Conservation (phyloP, 2,113 vertebrate genomes). For the Isurus oxyrinchus region DNA sequence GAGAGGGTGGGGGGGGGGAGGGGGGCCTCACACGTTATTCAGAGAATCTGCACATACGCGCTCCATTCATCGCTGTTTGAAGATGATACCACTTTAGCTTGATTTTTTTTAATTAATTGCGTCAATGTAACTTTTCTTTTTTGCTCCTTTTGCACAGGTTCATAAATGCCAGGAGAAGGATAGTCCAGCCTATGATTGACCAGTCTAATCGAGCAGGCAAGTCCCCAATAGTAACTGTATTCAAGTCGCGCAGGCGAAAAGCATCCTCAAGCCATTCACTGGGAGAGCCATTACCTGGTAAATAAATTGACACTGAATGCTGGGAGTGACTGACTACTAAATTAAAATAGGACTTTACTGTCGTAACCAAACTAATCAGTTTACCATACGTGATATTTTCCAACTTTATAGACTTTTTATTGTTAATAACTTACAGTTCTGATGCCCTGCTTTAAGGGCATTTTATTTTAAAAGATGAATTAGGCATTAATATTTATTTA, state of each 20-base stretch:
- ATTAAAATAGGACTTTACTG: conserved; percentile 51
- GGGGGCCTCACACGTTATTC: not conserved
- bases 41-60: not conserved
- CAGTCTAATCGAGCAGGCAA: conserved; percentile 99
- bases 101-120: not conserved
- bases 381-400: conserved; percentile 44
- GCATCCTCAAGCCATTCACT: conserved; percentile 72
- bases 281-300: conserved; percentile 70
- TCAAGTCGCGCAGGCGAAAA: conserved; percentile 66
- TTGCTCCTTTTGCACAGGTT: conserved; percentile 72
- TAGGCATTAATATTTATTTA: conserved; percentile 39
- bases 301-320: conserved; percentile 64
- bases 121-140: not conserved
- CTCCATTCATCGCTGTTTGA: not conserved
- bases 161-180: conserved; percentile 98
- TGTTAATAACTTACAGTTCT: conserved; percentile 41
- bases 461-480: conserved; percentile 35
- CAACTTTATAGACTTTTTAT: conserved; percentile 40
- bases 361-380: conserved; percentile 57
- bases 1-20: too few relatives aligned
- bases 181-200: conserved; percentile 99
- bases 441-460: conserved; percentile 39
- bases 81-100: not conserved
- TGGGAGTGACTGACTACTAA: conserved; percentile 56
- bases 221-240: conserved; percentile 75